Base-by-base conservation (phyloP, 1,140 invertebrate species). In the Ladona fulva region DNA sequence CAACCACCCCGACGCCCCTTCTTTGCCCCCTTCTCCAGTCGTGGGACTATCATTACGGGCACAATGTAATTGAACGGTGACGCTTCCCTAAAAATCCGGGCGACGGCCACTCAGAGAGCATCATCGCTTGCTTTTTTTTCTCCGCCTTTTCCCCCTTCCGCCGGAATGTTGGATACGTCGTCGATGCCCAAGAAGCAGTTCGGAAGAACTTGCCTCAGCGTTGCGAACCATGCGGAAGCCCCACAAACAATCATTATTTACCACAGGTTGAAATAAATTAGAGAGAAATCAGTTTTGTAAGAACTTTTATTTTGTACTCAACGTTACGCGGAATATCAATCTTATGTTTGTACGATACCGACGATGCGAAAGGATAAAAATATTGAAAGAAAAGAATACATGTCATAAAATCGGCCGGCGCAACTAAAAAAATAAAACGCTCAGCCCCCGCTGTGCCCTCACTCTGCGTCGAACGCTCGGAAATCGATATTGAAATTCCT, bases 51-150 rank as follows among this genome's bases (percentile, higher is more conserved):
- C 80, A 82, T 80, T 81, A 79, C 80, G 78, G 78, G 78, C 78
- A 81, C 80, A 79, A 79, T 79, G 79, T 80, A 81, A 81, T 81
- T 79, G 80, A 79, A 80, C 80, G 76, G 77, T 59, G 78, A 80
- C 78, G 77, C 79, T 80, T 78, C 78, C 76, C 79, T 81, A 78
- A 81, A 81, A 79, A 75, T 78, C 78, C 52, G 79, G 77, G 42
- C 76, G 76, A 75, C 44, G 77, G 78, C 75, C 80, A 74, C 79
- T 77, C 37, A 78, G 77, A 44, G 76, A 79, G 79, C 80, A 79
- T 77, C 76, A 59, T 77, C 22, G 52, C n/a, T 66, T 22, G 5
- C 19, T 52, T 66, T 66, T 66, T 66, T 22, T 66, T 22, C n/a
- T 22, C n/a, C 52, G 52, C 52, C n/a, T 66, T 66, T 66, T 66